These are phyloP conservation scores for Notodonta dromedarius DNA, from an alignment of 2,888 invertebrate species.

Conservation along the genomic window DNA sequence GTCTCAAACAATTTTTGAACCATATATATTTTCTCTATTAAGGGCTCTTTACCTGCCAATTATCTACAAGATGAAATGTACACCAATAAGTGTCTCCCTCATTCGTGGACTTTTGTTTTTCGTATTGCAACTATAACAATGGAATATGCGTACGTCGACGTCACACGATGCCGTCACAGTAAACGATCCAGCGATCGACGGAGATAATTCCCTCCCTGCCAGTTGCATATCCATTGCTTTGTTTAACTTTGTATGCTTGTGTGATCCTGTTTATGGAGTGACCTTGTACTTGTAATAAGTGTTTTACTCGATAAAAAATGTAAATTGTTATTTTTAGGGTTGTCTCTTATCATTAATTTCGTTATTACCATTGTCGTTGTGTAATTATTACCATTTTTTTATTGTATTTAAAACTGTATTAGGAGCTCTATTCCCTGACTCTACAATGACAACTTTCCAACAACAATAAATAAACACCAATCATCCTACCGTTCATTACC, in stretches of 20 bases:
- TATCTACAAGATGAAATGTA: background rate
- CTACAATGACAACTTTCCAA: background rate
- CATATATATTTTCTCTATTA: no score
- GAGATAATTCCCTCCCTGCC: slow-evolving; percentile 52
- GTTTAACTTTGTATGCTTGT: background rate
- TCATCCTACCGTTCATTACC: slow-evolving; percentile 9
- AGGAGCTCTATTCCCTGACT: no score
- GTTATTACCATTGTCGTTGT: no score
- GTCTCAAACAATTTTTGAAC: no score
- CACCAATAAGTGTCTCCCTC: slow-evolving; percentile 8
- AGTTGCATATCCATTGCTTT: slow-evolving; percentile 20
- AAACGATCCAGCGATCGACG: slow-evolving; percentile 56
- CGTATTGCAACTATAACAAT: slow-evolving; percentile 36
- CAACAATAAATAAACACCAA: slow-evolving; percentile 4
- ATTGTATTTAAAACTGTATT: no score
- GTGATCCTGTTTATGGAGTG: no score
- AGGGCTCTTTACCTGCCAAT: no score
- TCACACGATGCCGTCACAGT: slow-evolving; percentile 46
- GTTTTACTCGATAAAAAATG: no score
- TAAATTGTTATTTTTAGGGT: no score
- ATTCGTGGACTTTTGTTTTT: slow-evolving; percentile 23
- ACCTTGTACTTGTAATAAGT: no score
- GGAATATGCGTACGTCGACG: slow-evolving; percentile 39
- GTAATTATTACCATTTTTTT: no score
- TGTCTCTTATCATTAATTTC: no score